Base-by-base conservation (phyloP, 2,888 invertebrate species). In the Proisotoma minuta region DNA sequence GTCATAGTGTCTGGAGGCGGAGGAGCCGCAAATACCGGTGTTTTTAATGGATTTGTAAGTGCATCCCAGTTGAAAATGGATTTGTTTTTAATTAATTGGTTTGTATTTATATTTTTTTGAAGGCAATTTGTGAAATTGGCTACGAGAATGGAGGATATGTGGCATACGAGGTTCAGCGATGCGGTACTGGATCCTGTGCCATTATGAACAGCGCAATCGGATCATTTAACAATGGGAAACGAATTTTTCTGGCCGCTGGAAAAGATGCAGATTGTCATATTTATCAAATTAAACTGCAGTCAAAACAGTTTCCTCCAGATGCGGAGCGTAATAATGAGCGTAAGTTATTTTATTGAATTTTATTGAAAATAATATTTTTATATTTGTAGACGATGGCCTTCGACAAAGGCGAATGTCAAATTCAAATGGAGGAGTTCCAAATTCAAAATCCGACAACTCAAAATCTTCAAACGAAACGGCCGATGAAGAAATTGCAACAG, bases 1-100 rank as follows among this genome's bases (percentile, higher is more conserved):
- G 88, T 98, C 75, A 81, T 99, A 66, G 93, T 99, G 52, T 97
- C 92, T 68, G 99, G 98, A 59, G 98, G 98, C 59, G 99, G 98
- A 65, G 98, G 99, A 61, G 88, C 92, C 39, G 88, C 96, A 18
- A 96, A 95, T 79, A 97, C 97, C 50, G 99, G 99, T 59, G 91
- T 99, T 60, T 89, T 90, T 39, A 99, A 99, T 84, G 93, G 94
- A 78, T 92, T 99, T 81, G 96, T 93, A 81, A 87, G 91, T 85
- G 65, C 64, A 64, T 59, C n/a, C n/a, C 5, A 47, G 10, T 47
- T 18, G 20, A n/a, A n/a, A 18, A n/a, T 47, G 47, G 5, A 47
- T 10, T n/a, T 5, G 5, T 47, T n/a, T 47, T 47, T 20, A 18
- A 47, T 47, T 47, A 22, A 18, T 15, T 56, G 39, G 10, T 48